Conservation (phyloP, 1,140 invertebrate species). For the Anadara kagoshimensis region DNA sequence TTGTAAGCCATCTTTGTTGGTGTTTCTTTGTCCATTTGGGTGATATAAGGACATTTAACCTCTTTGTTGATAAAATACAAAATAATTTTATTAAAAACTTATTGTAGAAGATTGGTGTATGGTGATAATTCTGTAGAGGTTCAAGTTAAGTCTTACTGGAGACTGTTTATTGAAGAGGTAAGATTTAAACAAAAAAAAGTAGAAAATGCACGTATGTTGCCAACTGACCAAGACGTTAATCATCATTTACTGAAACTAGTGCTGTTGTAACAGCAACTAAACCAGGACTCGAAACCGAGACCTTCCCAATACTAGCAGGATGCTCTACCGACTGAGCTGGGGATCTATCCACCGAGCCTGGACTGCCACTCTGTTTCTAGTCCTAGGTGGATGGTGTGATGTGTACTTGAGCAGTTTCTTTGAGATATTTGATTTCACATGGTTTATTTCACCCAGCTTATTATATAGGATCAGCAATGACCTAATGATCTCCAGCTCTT, state of each 20-base stretch:
- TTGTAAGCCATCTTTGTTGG: no score
- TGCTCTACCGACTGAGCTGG: background rate
- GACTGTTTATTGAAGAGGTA: slow-evolving; percentile 72
- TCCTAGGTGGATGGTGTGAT: background rate
- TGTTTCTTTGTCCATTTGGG: no score
- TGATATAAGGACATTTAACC: no score
- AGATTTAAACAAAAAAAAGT: slow-evolving; percentile 4
- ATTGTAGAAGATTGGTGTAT: slow-evolving; percentile 74
- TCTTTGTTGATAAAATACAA: no score
- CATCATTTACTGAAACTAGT: background rate
- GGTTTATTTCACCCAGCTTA: no score
- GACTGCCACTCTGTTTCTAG: background rate
- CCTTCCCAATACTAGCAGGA: no score
- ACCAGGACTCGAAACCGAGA: background rate
- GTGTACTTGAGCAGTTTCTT: no score
- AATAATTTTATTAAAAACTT: no score
- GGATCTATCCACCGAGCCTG: background rate
- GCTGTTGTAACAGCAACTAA: no score
- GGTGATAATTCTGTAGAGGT: slow-evolving; percentile 77
- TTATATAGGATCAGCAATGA: no score
- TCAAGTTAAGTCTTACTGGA: slow-evolving; percentile 76
- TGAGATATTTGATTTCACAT: no score
- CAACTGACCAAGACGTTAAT: background rate
- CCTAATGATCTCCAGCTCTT: no score
- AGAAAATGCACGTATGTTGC: background rate